These are phyloP conservation scores for Arbacia lixula DNA, from an alignment of 53 echinoderm and acorn worm species.

Conservation along the genomic window DNA sequence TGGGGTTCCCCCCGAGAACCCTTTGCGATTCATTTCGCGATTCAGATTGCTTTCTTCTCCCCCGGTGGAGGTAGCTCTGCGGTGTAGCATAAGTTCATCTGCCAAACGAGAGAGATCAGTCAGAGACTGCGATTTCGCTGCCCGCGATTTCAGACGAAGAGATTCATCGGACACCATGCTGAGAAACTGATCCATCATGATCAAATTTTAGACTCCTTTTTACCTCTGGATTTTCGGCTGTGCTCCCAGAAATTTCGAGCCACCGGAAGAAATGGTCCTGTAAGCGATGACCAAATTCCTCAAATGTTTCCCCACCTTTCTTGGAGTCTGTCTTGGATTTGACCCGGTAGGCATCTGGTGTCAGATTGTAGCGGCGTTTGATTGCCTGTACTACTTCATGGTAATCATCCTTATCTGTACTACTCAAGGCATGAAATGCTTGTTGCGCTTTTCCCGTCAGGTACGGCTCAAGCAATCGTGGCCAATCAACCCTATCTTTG, in stretches of 20 bases:
- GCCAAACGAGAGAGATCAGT: slow-evolving; percentile 50
- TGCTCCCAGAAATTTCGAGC: too few species aligned
- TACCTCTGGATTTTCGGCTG: too few species aligned
- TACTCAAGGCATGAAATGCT: slow-evolving; percentile 52
- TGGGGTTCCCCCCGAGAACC: too few species aligned
- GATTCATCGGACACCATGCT: slow-evolving; percentile 18
- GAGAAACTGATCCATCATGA: slow-evolving; percentile 59
- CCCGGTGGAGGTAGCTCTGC: slow-evolving; percentile 6
- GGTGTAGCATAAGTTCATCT: slow-evolving; percentile 55
- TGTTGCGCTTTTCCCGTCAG: slow-evolving; percentile 66
- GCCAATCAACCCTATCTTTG: slow-evolving; percentile 22
- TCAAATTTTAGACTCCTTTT: too few species aligned
- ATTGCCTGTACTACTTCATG: slow-evolving; percentile 42
- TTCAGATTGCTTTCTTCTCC: too few species aligned
- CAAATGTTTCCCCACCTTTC: too few species aligned
- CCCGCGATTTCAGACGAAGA: slow-evolving; percentile 47
- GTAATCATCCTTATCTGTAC: slow-evolving; percentile 42
- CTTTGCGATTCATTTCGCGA: too few species aligned
- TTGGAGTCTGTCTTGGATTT: slow-evolving; percentile 54
- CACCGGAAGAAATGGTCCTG: too few species aligned
- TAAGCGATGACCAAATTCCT: too few species aligned
- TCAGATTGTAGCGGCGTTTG: slow-evolving; percentile 51
- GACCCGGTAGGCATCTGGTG: slow-evolving; percentile 59
- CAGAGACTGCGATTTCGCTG: slow-evolving; percentile 30
- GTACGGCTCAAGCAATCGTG: slow-evolving; percentile 53